Base-by-base conservation (phyloP, 2,113 vertebrate species). In the Ascaphus truei region DNA sequence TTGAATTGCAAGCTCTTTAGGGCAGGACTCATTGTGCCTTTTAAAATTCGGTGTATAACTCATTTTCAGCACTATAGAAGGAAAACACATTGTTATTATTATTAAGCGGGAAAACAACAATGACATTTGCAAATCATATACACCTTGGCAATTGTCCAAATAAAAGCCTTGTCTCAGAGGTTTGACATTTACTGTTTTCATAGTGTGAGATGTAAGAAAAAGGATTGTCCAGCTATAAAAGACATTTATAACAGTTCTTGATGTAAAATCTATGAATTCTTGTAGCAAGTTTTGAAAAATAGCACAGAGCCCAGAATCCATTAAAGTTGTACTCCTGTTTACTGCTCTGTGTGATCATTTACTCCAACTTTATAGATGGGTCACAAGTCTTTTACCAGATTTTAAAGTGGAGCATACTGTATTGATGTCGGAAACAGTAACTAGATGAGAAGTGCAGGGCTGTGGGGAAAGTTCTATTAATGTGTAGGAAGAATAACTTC, bases 191-290 rank as follows among this genome's bases (percentile, higher is more conserved):
- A 55, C 25, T 31, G 18, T 31, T 55, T 43, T 55, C 27, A 7
- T 20, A 30, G 25, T 30, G 12, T 31, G 30, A 43, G 53, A 66
- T 27, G 55, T 23, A 23, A 31, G 37, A 55, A 43, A 65, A 43
- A 11, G 3, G 25, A 33, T 50, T 43, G 12, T 68, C 18, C 7
- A 58, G 41, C 25, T 36, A 16, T 20, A 47, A 25, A 48, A 9
- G 29, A 36, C 53, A 68, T 68, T 68, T 56, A 57, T 68, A 56
- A 68, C 53, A 58, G 53, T 58, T 58, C 39, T 58, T 68, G 53
- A 68, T 48, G 53, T 36, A 68, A 68, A 58, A 68, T 68, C 63
- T 16, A 68, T 68, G 65, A 58, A 58, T 68, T 68, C 45, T 55
- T 68, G 53, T 22, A 68, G 39, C 31, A 36, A 48, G 37, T 47